Percentiles rank a stretch among this genome's conserved stretches.
phyloP scores from a whole-genome alignment of 1,140 invertebrate genomes.

The Conus betulinus region DNA sequence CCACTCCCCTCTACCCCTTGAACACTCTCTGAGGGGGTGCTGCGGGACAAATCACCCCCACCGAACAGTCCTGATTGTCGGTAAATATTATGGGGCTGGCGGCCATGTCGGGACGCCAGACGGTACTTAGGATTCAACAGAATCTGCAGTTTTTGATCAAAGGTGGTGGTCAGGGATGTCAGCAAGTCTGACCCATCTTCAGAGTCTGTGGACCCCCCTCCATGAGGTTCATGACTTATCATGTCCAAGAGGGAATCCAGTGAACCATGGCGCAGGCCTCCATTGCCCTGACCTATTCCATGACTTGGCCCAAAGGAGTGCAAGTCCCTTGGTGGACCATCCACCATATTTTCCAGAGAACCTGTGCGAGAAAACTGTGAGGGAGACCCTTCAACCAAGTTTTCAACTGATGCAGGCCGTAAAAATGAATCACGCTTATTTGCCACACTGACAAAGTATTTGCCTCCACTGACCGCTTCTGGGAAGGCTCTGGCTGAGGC shows the following conservation, averaged over 20 bases:
- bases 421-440: slow-evolving; percentile 40
- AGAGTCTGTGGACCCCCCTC: slow-evolving; percentile 67
- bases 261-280: slow-evolving; percentile 75
- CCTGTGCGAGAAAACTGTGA: slow-evolving; percentile 45
- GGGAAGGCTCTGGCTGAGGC: not conserved
- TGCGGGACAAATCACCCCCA: not conserved
- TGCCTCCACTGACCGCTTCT: slow-evolving; percentile 47
- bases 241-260: slow-evolving; percentile 82
- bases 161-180: slow-evolving; percentile 84
- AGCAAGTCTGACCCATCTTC: slow-evolving; percentile 81
- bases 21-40: slow-evolving; percentile 17
- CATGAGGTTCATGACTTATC: slow-evolving; percentile 59
- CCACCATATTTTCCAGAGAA: slow-evolving; percentile 60
- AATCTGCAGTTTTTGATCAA: slow-evolving; percentile 84
- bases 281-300: slow-evolving; percentile 37
- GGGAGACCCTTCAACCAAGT: slow-evolving; percentile 27
- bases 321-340: slow-evolving; percentile 28
- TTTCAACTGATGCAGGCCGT: slow-evolving; percentile 8
- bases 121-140: slow-evolving; percentile 74
- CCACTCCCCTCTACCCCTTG: not conserved
- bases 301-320: slow-evolving; percentile 24
- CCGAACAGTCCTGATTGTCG: slow-evolving; percentile 43
- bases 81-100: slow-evolving; percentile 76
- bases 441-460: slow-evolving; percentile 66
- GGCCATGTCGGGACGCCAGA: slow-evolving; percentile 40